Conservation (phyloP, 2,797 vertebrate species). For the Leptatherina wallacei region DNA sequence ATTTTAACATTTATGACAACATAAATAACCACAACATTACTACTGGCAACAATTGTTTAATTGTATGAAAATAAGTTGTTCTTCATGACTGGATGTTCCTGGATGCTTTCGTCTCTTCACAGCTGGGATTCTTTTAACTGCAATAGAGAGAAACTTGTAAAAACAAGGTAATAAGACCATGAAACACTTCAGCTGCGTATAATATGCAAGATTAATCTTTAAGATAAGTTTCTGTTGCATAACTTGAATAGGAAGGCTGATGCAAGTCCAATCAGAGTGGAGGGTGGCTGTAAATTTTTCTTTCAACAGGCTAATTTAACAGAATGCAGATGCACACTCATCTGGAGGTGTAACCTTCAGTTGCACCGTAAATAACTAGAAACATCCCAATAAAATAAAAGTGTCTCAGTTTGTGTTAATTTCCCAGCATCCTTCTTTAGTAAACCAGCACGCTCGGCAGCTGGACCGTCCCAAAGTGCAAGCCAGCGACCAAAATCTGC, state of each 20-base stretch:
- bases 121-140: conserved; percentile 42
- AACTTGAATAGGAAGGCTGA: no score
- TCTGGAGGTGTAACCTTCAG: background rate
- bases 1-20: background rate
- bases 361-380: no score
- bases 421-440: background rate
- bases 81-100: background rate
- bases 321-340: background rate
- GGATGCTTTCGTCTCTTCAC: conserved; percentile 14
- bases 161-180: background rate
- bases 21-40: background rate
- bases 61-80: background rate
- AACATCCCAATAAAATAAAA: no score
- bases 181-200: background rate
- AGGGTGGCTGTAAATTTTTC: no score
- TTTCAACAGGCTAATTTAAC: no score
- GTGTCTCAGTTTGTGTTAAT: background rate
- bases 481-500: no score
- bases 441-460: background rate
- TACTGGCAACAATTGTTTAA: background rate
- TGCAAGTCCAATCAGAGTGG: no score
- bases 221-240: no score
- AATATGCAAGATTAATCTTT: no score
- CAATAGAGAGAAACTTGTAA: conserved; percentile 4
- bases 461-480: background rate